These are phyloP conservation scores for Odontothrips loti DNA, from an alignment of 2,888 invertebrate species.

Conservation along the genomic window DNA sequence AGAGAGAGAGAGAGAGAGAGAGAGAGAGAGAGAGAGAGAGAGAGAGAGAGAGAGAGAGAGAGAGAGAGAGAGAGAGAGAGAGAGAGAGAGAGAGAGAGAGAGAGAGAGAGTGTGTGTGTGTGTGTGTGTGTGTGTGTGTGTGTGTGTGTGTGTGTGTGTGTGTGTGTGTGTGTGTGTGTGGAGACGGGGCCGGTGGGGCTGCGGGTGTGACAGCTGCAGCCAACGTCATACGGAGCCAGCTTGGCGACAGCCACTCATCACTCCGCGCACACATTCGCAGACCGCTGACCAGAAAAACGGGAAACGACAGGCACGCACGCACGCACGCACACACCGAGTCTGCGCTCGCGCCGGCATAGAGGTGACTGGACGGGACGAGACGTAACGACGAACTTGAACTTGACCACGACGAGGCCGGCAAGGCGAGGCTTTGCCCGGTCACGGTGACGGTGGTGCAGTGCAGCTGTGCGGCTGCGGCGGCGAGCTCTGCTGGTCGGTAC, in stretches of 20 bases:
- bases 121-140: too few species aligned
- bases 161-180: too few species aligned
- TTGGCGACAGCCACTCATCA: neutral
- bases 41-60: too few species aligned
- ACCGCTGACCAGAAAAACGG: neutral
- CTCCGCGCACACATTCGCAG: neutral
- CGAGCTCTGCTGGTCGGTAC: too few species aligned
- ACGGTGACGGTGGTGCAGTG: neutral
- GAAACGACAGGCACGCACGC: neutral
- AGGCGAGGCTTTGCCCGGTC: neutral
- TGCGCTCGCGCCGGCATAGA: neutral
- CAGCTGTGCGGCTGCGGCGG: too few species aligned
- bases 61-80: too few species aligned
- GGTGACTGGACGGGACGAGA: neutral
- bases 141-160: too few species aligned
- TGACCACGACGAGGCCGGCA: neutral
- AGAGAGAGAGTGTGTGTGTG: too few species aligned
- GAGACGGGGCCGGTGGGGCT: too few species aligned
- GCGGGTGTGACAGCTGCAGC: neutral
- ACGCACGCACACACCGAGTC: neutral
- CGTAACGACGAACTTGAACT: constrained; percentile 24
- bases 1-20: too few species aligned
- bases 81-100: too few species aligned
- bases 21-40: too few species aligned
- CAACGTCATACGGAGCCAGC: neutral